phyloP scores from a whole-genome alignment of 2,888 invertebrate genomes.

The Caenorhabditis doughertyi region DNA sequence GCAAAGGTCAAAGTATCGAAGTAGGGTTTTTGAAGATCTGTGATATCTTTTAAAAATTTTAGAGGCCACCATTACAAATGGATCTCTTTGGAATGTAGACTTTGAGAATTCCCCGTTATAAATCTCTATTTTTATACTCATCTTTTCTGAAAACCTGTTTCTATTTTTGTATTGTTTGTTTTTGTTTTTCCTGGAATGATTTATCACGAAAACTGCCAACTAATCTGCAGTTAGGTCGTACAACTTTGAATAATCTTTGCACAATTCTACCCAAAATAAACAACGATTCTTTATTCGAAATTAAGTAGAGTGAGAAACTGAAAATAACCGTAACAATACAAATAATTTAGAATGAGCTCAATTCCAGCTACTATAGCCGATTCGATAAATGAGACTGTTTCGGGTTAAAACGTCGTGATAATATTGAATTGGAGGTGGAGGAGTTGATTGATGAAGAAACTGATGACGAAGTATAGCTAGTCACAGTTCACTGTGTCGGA shows the following conservation, averaged over 20 bases:
- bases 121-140: too few relatives aligned
- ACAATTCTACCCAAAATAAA: not conserved
- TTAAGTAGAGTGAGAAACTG: constrained; percentile 5
- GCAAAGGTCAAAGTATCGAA: not conserved
- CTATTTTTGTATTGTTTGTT: not conserved
- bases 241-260: too few relatives aligned
- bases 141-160: not conserved
- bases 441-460: constrained; percentile 12
- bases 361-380: constrained; percentile 51
- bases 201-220: not conserved
- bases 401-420: constrained; percentile 61
- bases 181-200: not conserved
- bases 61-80: too few relatives aligned
- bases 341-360: not conserved
- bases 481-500: constrained; percentile 70
- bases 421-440: constrained; percentile 48
- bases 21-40: too few relatives aligned
- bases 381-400: constrained; percentile 54
- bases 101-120: too few relatives aligned
- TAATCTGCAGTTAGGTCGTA: too few relatives aligned
- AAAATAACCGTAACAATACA: constrained; percentile 35
- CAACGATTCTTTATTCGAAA: not conserved
- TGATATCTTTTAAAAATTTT: too few relatives aligned
- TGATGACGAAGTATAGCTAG: constrained; percentile 50
- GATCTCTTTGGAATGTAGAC: not conserved